These are phyloP conservation scores for Pao palembangensis DNA, from an alignment of 2,113 vertebrate genomes.

Conservation along the genomic window DNA sequence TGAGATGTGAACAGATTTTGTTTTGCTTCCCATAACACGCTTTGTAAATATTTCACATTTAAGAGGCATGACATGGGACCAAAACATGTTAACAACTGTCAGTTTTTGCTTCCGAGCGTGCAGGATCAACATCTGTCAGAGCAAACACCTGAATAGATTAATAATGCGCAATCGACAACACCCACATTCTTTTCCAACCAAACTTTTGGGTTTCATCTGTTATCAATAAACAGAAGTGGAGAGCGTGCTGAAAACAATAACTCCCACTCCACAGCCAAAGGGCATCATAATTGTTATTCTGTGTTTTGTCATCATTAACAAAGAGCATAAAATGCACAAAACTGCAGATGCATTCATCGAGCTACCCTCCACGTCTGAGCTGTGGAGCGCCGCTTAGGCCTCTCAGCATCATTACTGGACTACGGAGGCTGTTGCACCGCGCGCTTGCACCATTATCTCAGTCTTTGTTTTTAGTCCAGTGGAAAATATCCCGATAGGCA, in stretches of 20 bases:
- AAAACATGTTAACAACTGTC: too few species aligned
- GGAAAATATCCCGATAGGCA: too few species aligned
- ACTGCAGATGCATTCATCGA: not conserved
- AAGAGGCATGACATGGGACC: too few species aligned
- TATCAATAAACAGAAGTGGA: not conserved
- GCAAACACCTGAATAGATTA: not conserved
- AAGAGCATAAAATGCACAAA: not conserved
- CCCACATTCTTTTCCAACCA: not conserved
- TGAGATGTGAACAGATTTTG: too few species aligned
- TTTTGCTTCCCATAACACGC: too few species aligned
- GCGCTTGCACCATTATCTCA: too few species aligned
- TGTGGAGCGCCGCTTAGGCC: too few species aligned
- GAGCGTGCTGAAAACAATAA: not conserved
- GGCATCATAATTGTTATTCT: not conserved
- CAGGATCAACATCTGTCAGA: not conserved
- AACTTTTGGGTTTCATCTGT: not conserved
- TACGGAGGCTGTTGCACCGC: too few species aligned
- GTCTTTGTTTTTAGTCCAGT: too few species aligned
- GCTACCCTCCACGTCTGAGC: too few species aligned
- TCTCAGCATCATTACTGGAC: constrained; percentile 12
- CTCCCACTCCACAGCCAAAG: not conserved
- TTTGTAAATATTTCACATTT: too few species aligned
- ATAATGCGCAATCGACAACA: not conserved
- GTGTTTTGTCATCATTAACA: constrained; percentile 5
- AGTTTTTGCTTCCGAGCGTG: too few species aligned